These are phyloP conservation scores for Alligator sinensis DNA, from an alignment of 2,113 vertebrate genomes.

Conservation along the genomic window DNA sequence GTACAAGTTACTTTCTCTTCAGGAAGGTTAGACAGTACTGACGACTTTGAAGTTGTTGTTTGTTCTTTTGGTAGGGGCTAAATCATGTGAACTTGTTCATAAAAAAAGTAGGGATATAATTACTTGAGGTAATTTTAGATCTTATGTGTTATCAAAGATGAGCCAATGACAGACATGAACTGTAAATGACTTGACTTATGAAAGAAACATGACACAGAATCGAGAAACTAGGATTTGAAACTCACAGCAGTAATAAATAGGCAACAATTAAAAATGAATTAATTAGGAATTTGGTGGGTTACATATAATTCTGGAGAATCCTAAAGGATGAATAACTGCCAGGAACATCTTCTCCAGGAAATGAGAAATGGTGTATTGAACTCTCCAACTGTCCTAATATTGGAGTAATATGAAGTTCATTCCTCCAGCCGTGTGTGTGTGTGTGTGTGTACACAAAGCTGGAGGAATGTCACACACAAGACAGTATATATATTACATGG, in stretches of 20 bases:
- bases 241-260: background rate
- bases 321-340: background rate
- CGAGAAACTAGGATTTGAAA: background rate
- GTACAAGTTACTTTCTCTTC: background rate
- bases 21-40: background rate
- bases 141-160: background rate
- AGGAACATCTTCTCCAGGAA: background rate
- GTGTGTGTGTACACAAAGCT: too few species aligned
- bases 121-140: background rate
- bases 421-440: background rate
- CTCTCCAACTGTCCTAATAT: background rate
- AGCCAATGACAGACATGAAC: background rate
- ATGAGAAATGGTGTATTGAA: background rate
- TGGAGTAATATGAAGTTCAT: background rate
- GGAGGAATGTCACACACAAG: too few species aligned
- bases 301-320: background rate
- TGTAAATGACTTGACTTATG: background rate
- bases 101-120: background rate
- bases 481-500: too few species aligned
- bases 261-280: background rate
- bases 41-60: background rate
- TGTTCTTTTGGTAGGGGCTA: background rate
- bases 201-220: background rate
- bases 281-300: background rate
- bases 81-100: background rate